These are phyloP conservation scores for Saguinus imperator DNA, from an alignment of 2,113 vertebrate species.

Conservation along the genomic window DNA sequence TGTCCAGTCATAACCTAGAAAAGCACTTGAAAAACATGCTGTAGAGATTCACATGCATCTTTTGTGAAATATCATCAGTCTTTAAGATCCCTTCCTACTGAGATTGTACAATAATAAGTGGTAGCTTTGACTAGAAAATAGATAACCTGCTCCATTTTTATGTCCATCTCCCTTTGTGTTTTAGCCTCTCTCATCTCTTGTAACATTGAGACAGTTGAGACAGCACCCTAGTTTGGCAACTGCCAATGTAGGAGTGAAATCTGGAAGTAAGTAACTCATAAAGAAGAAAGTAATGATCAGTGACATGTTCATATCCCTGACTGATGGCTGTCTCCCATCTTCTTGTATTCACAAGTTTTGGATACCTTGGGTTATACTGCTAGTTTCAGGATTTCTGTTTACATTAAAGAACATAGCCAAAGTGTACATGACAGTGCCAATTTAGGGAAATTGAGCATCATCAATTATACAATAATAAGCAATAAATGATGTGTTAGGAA, in stretches of 20 bases:
- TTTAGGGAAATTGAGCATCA: neutral
- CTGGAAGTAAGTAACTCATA: neutral
- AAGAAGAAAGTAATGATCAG: neutral
- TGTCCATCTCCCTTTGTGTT: neutral
- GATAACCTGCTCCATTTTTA: neutral
- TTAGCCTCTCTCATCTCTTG: neutral
- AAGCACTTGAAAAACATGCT: neutral
- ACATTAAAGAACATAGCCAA: neutral
- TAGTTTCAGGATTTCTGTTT: neutral
- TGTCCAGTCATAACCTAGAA: neutral
- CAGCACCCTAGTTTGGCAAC: neutral
- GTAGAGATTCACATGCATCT: neutral
- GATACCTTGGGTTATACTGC: neutral
- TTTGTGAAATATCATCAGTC: neutral
- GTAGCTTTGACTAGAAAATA: neutral
- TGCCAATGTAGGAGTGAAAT: neutral
- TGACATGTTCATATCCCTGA: neutral
- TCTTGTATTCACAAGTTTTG: neutral
- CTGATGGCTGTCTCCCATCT: neutral
- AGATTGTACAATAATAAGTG: neutral
- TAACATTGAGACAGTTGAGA: neutral
- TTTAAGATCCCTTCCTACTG: neutral
- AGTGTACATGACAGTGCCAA: neutral
- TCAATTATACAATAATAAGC: neutral
- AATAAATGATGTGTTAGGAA: neutral